These are phyloP conservation scores for Sicus ferrugineus DNA, from an alignment of 2,888 invertebrate species.

Conservation along the genomic window DNA sequence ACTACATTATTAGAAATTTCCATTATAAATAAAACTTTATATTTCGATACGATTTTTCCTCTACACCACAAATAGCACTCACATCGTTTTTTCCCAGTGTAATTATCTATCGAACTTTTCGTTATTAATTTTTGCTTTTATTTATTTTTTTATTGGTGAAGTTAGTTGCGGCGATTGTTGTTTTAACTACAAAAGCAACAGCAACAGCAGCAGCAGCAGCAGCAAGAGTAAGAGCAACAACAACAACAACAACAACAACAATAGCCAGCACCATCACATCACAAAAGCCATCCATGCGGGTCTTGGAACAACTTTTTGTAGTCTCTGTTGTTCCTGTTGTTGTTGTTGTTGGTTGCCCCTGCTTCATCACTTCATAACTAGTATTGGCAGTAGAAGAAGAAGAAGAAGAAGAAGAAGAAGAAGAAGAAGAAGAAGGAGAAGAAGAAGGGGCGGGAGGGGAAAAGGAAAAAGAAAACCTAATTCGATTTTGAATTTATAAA, in stretches of 20 bases:
- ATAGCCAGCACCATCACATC: slow-evolving; percentile 28
- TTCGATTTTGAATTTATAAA: slow-evolving; percentile 13
- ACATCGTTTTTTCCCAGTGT: slow-evolving; percentile 25
- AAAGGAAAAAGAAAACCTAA: not conserved
- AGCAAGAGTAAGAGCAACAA: slow-evolving; percentile 24
- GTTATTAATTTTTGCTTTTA: slow-evolving; percentile 35
- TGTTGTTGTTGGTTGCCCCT: slow-evolving; percentile 17
- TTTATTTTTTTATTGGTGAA: slow-evolving; percentile 34
- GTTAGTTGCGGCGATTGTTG: slow-evolving; percentile 31
- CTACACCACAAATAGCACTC: too few species aligned
- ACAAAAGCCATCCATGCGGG: slow-evolving; percentile 27
- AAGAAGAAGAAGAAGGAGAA: slow-evolving; percentile 1
- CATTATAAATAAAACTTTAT: too few species aligned
- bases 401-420: not conserved
- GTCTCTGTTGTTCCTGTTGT: slow-evolving; percentile 3
- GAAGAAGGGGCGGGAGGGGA: not conserved
- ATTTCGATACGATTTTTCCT: too few species aligned
- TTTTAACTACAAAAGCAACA: slow-evolving; percentile 25
- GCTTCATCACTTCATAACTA: slow-evolving; percentile 28
- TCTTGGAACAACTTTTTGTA: slow-evolving; percentile 20
- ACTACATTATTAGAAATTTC: too few species aligned
- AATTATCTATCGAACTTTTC: slow-evolving; percentile 32
- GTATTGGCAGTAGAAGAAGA: slow-evolving; percentile 30
- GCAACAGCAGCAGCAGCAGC: slow-evolving; percentile 22
- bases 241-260: slow-evolving; percentile 23